Evolutionary conservation across 2,797 vertebrate species (phyloP).

Genomic region (Eulemur mongoz): DNA sequence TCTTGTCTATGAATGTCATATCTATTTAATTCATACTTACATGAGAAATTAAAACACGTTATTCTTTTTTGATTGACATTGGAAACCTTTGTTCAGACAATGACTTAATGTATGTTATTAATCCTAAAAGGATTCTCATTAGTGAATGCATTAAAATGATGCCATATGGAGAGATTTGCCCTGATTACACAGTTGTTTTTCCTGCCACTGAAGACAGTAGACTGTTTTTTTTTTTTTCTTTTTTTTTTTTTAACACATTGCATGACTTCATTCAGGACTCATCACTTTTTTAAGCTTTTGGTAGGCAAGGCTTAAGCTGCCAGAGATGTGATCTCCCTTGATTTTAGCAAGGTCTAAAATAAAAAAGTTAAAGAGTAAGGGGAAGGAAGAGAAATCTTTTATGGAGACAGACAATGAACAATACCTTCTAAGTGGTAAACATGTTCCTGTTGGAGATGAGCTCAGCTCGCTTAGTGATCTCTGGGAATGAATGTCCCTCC

Average conservation of each 20-base stretch:
- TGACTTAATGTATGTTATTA: neutral
- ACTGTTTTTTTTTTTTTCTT: neutral
- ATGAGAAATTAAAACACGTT: neutral
- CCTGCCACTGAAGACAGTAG: neutral
- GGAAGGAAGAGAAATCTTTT: neutral
- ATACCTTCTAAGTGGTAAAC: neutral
- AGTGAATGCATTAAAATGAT: neutral
- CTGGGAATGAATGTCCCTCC: neutral
- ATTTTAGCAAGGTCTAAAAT: slow-evolving; percentile 11
- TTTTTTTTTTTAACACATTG: neutral
- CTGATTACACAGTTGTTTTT: neutral
- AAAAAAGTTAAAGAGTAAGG: neutral
- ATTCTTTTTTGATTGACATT: neutral
- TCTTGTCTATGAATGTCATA: neutral
- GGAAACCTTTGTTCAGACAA: neutral
- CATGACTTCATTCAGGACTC: neutral
- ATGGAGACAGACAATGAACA: neutral
- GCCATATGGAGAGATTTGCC: neutral
- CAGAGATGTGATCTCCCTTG: neutral
- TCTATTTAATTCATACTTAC: neutral
- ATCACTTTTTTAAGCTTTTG: neutral
- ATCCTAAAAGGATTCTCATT: neutral
- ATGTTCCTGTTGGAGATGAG: neutral
- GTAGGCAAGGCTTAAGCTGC: neutral
- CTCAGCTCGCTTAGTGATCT: neutral